A percentile compares a stretch with the other conserved stretches of the same genome.
phyloP scores from a whole-genome alignment of 2,888 invertebrate genomes.

The Epirrhoe alternata region DNA sequence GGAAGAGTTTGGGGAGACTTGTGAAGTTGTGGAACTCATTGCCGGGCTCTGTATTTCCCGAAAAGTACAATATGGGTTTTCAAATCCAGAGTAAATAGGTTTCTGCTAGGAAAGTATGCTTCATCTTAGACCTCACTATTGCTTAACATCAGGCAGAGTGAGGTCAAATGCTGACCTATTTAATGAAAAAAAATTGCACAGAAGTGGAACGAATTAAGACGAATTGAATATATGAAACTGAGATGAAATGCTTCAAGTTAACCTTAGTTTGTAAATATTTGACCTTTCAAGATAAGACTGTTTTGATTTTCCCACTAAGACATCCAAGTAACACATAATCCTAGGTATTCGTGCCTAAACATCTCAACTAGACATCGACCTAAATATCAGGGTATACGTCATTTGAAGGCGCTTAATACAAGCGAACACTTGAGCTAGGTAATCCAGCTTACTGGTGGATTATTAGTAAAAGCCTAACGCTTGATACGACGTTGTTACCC shows the following conservation, averaged over 20 bases:
- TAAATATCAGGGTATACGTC: constrained; percentile 57
- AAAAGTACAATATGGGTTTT: too few relatives aligned
- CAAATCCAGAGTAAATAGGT: too few relatives aligned
- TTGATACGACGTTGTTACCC: constrained; percentile 65
- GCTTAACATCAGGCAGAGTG: too few relatives aligned
- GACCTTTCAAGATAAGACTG: not conserved
- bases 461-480: constrained; percentile 75
- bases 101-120: too few relatives aligned
- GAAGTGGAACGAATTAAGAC: too few relatives aligned
- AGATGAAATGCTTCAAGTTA: not conserved
- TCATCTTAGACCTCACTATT: too few relatives aligned
- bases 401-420: constrained; percentile 68
- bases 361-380: constrained; percentile 62
- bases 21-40: too few relatives aligned
- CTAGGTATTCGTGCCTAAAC: constrained; percentile 36
- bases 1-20: too few relatives aligned
- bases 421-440: constrained; percentile 71
- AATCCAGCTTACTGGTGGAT: constrained; percentile 79
- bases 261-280: not conserved
- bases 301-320: constrained; percentile 17
- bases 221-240: not conserved
- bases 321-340: constrained; percentile 47
- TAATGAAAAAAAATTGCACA: too few relatives aligned
- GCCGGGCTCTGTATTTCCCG: too few relatives aligned
- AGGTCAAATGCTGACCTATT: too few relatives aligned